These are phyloP conservation scores for Apostichopus japonicus DNA, from an alignment of 35 echinoderm and acorn worm species.

Conservation along the genomic window DNA sequence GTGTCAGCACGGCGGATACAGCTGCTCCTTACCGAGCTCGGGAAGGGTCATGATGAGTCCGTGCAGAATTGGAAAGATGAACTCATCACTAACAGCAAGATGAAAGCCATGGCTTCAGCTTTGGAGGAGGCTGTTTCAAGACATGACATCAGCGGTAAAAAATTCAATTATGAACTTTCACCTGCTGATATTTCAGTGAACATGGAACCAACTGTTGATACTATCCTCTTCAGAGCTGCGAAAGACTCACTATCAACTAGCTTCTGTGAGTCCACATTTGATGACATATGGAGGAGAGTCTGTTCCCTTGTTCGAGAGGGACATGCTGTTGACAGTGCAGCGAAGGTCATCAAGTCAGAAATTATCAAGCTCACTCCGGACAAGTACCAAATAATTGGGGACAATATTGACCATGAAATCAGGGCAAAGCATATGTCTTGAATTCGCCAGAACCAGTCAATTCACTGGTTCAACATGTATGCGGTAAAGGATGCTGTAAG, in stretches of 20 bases:
- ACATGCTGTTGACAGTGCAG: background rate
- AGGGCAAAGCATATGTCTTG: background rate
- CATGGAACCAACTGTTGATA: constrained; percentile 11
- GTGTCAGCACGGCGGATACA: background rate
- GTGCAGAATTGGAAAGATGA: background rate
- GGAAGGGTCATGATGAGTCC: background rate
- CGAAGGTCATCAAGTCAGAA: background rate
- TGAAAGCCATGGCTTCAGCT: background rate
- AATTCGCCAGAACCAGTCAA: background rate
- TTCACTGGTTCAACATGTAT: constrained; percentile 14
- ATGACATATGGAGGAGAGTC: background rate
- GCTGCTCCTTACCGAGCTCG: background rate
- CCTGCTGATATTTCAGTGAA: background rate
- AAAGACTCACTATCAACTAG: background rate
- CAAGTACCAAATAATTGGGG: constrained; percentile 9
- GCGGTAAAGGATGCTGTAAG: background rate
- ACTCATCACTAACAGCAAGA: background rate
- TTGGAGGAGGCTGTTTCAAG: background rate
- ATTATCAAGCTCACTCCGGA: background rate
- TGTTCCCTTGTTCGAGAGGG: background rate
- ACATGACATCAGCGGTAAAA: background rate
- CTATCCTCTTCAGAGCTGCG: background rate
- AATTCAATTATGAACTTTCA: background rate
- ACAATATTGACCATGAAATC: background rate
- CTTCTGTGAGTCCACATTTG: background rate